Conservation (phyloP, 2,888 invertebrate species). For the Drosophila paranaensis region DNA sequence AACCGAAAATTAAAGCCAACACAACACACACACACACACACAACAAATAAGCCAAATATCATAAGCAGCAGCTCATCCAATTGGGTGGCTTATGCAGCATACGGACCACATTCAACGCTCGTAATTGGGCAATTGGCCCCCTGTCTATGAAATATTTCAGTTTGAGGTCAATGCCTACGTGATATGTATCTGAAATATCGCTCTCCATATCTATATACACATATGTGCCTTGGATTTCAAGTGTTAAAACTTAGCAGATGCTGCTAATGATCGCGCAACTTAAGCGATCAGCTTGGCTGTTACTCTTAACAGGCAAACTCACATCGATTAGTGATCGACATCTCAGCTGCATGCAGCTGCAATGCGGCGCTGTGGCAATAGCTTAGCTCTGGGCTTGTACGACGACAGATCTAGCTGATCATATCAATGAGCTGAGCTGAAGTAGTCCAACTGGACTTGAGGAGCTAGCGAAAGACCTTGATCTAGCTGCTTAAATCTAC, state of each 20-base stretch:
- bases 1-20: constrained; percentile 5
- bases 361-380: background rate
- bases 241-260: constrained; percentile 12
- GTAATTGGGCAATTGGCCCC: constrained; percentile 47
- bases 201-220: no score
- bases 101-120: constrained; percentile 21
- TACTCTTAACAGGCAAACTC: background rate
- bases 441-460: background rate
- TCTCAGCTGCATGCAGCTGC: background rate
- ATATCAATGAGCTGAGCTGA: background rate
- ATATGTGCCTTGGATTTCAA: constrained; percentile 5
- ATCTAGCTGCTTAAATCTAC: background rate
- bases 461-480: background rate
- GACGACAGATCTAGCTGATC: background rate
- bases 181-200: constrained; percentile 16
- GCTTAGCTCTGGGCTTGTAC: background rate
- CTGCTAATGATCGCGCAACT: constrained; percentile 2
- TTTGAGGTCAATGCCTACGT: constrained; percentile 40
- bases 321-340: background rate
- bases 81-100: constrained; percentile 20
- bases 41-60: constrained; percentile 13
- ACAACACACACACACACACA: background rate
- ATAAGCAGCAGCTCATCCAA: constrained; percentile 24
- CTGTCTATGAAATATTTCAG: constrained; percentile 24
- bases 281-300: background rate